phyloP scores from a whole-genome alignment of 2,797 vertebrate genomes.

The Poeciliopsis presidionis region DNA sequence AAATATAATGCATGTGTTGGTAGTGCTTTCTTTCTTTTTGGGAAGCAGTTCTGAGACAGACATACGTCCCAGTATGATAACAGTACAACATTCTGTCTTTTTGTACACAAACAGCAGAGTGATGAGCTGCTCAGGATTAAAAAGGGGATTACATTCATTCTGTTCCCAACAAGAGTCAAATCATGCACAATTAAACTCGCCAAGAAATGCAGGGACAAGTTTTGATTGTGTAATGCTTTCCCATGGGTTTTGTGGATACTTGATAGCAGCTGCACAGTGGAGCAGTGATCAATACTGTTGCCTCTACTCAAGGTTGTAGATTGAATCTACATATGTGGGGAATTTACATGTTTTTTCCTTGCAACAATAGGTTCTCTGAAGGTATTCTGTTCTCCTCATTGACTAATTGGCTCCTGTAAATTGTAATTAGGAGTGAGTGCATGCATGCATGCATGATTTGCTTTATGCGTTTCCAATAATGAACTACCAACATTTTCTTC shows the following conservation, averaged over 20 bases:
- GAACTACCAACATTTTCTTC: neutral
- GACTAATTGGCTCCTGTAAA: neutral
- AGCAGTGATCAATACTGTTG: neutral
- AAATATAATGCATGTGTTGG: neutral
- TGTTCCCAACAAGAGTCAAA: slow-evolving; percentile 29
- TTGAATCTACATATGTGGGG: neutral
- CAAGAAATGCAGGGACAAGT: slow-evolving; percentile 18
- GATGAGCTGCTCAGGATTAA: slow-evolving; percentile 29
- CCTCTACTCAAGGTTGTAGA: neutral
- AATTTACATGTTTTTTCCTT: neutral
- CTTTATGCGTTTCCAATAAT: neutral
- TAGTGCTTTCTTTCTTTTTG: neutral
- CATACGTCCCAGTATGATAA: slow-evolving; percentile 1
- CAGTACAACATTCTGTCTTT: slow-evolving; percentile 24
- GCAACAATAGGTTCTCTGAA: neutral
- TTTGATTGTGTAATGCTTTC: slow-evolving; percentile 6
- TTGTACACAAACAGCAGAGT: slow-evolving; percentile 23
- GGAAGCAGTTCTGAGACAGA: neutral
- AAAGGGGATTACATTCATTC: slow-evolving; percentile 32
- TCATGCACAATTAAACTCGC: slow-evolving; percentile 10
- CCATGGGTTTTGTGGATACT: neutral
- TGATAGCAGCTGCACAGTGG: neutral
- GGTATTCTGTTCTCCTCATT: neutral
- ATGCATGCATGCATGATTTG: neutral
- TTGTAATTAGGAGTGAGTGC: neutral